Base-by-base conservation (phyloP, 2,113 vertebrate genomes). In the Strigops habroptila region DNA sequence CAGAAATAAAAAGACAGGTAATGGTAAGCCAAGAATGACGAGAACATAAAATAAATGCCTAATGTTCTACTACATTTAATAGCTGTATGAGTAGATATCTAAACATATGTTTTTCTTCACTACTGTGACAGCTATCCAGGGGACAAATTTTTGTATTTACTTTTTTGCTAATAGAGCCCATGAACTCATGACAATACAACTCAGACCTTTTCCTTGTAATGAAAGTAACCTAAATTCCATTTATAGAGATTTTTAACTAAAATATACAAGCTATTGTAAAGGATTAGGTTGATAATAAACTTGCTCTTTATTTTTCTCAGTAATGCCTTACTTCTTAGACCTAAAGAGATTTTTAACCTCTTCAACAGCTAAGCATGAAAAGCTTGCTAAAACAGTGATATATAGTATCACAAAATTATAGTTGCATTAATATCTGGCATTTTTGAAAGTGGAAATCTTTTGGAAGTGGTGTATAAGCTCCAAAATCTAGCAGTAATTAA, bases 1-100 rank as follows among this genome's bases (percentile, higher is more conserved):
- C 97, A 97, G 67, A 96, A 97, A 98, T 81, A 97, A 96, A 97
- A 95, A 95, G 74, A 96, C 17, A 93, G 27, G 64, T 89, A 85
- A 97, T 96, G 12, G 57, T 69, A 88, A 98, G 82, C 44, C 60
- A 94, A 90, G 78, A 85, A 68, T 95, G 78, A 91, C 27, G 18
- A 69, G 35, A 68, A 95, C 8, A 16, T 52, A 79, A 87, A 95
- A 77, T 37, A 90, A 93, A 88, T 7, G 4, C n/a, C 48, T 51
- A 83, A 76, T 44, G 31, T 30, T 82, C 35, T 71, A 68, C 27
- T 39, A 37, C 3, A 12, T 27, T 69, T 55, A 77, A 63, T 7
- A 78, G 14, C 4, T 39, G 25, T 51, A 43, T 6, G 27, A 77
- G 11, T 24, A 84, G 24, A n/a, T 64, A 43, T 57, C 24, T 76